Conservation (phyloP, 2,113 vertebrate genomes). For the Morone saxatilis region DNA sequence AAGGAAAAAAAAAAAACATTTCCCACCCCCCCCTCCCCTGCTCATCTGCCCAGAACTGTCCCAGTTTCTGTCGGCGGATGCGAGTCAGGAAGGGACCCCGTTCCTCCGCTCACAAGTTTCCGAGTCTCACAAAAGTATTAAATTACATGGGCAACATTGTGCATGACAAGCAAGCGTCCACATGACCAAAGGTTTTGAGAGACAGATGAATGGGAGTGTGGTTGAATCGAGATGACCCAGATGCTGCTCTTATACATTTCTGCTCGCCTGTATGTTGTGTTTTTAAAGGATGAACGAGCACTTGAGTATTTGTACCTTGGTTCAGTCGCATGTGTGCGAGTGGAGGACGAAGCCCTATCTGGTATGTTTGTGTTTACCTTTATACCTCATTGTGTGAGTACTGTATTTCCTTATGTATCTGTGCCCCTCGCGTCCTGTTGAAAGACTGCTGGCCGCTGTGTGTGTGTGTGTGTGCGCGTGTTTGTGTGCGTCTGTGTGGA, state of each 20-base stretch:
- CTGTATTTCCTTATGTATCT: conserved; percentile 72
- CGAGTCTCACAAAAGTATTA: conserved; percentile 51
- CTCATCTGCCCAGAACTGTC: conserved; percentile 37
- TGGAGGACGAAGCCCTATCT: conserved; percentile 58
- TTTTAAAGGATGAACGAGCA: conserved; percentile 70
- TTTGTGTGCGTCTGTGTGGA: conserved; percentile 34
- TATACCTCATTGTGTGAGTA: conserved; percentile 83
- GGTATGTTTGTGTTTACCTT: conserved; percentile 76
- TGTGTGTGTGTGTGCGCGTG: conserved; percentile 11
- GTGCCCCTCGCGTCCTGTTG: conserved; percentile 67
- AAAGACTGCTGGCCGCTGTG: conserved; percentile 49
- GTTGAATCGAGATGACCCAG: conserved; percentile 65
- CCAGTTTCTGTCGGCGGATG: conserved; percentile 40
- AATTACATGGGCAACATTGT: conserved; percentile 50
- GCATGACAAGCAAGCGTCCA: conserved; percentile 70
- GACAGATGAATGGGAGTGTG: conserved; percentile 55
- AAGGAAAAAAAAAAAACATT: not conserved
- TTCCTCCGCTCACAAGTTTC: conserved; percentile 36
- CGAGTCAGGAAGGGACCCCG: conserved; percentile 29
- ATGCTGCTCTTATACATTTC: conserved; percentile 78
- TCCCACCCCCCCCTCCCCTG: not conserved
- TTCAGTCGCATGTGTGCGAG: conserved; percentile 73
- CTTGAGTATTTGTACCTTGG: conserved; percentile 75
- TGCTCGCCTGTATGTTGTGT: conserved; percentile 75
- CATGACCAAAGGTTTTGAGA: conserved; percentile 78